Base-by-base conservation (phyloP, 2,888 invertebrate genomes). In the Ormyrus rosae region DNA sequence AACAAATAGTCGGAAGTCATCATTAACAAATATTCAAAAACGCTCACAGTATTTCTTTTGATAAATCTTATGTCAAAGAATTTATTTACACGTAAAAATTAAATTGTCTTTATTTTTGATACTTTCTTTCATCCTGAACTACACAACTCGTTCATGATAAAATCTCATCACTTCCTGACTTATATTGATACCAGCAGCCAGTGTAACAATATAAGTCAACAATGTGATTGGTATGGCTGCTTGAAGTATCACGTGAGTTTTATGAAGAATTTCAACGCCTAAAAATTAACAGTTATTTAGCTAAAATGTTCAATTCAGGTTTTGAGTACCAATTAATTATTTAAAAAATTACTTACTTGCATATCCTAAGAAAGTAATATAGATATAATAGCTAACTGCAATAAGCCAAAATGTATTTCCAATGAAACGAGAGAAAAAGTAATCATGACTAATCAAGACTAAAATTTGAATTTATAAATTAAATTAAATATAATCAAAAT, bases 351-450 rank as follows among this genome's bases (percentile, higher is more conserved):
- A 94, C 95, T 94, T 89, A 96, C 96, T 96, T 91, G 96, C 98
- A 89, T 99, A 99, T 84, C 99, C 99, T 80, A 99, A 93, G 91
- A 99, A 99, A 55, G 99, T 98, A 87, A 99, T 98, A 91, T 99
- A 99, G 83, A 98, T 92, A 90, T 99, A 99, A 91, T 99, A 99
- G 80, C 95, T 93, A 82, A 96, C 92, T 6, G 98, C 97, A 55
- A 97, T 93, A 77, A 99, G 92, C 98, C 99, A 99, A 87, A 99
- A 94, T 0, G 97, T 94, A 91, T 99, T 99, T 69, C 98, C 98
- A 84, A 99, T 92, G 65, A 99, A 92, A 83, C 95, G 93, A 0
- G 97, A 95, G 46, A 97, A 91, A 88, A 97, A 96, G 89, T 95
- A 94, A 61, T 94, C 94, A 84, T 95, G 93, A 85, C 94, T 94